Conservation (phyloP, 2,797 vertebrate species). For the Atherinosoma microstoma region DNA sequence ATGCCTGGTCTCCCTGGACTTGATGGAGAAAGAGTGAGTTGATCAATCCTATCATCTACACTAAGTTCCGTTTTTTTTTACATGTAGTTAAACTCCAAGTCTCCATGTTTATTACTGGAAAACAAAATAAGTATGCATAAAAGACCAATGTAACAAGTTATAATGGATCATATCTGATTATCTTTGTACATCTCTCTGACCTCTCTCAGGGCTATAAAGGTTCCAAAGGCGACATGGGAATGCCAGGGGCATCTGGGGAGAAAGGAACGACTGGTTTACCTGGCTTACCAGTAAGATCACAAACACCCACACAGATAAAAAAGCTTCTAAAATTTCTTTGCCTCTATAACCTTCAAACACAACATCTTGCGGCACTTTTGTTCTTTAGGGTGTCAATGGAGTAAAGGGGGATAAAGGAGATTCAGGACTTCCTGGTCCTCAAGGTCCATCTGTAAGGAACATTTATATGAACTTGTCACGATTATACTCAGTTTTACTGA, state of each 20-base stretch:
- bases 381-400: constrained; percentile 90
- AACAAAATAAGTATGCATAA: neutral
- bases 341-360: fast-evolving
- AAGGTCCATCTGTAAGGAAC: constrained; percentile 92
- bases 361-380: constrained; percentile 11
- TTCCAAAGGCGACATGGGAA: constrained; percentile 94
- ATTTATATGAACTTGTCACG: fast-evolving
- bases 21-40: constrained; percentile 94
- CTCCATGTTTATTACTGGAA: neutral
- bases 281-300: constrained; percentile 90
- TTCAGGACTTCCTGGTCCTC: constrained; percentile 89
- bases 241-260: constrained; percentile 91
- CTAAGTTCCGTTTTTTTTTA: neutral
- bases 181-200: neutral
- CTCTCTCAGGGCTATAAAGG: constrained; percentile 92
- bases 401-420: constrained; percentile 96
- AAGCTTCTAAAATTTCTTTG: neutral
- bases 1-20: constrained; percentile 90
- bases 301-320: neutral
- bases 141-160: neutral
- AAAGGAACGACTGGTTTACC: constrained; percentile 94
- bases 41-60: neutral
- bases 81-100: neutral
- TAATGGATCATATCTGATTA: neutral
- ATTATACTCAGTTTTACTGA: neutral